These are phyloP conservation scores for Dasypus novemcinctus DNA, from an alignment of 2,113 vertebrate genomes.

Conservation along the genomic window DNA sequence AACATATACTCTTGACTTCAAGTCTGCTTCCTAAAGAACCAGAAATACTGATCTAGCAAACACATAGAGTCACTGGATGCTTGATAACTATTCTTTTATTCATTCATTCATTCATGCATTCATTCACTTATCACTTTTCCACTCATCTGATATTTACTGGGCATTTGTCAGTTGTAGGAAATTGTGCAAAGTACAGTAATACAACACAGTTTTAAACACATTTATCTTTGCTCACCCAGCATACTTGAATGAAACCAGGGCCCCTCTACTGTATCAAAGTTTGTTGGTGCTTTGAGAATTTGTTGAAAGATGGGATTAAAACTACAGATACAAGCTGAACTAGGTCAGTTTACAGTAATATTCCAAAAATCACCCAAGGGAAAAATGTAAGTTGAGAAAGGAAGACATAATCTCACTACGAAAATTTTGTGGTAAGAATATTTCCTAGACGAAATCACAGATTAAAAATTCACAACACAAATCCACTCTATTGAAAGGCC, in stretches of 20 bases:
- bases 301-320: slow-evolving; percentile 66
- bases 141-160: neutral
- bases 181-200: neutral
- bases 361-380: slow-evolving; percentile 49
- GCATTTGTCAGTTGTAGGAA: neutral
- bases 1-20: neutral
- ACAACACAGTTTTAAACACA: neutral
- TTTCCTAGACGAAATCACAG: slow-evolving; percentile 47
- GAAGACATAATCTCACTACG: slow-evolving; percentile 48
- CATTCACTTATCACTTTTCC: neutral
- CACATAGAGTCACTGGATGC: neutral
- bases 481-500: slow-evolving; percentile 4
- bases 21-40: neutral
- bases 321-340: slow-evolving; percentile 42
- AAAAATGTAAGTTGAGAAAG: slow-evolving; percentile 12
- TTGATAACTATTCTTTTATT: neutral
- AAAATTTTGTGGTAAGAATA: slow-evolving; percentile 56
- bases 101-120: neutral
- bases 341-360: neutral
- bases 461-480: slow-evolving; percentile 42
- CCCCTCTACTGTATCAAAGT: neutral
- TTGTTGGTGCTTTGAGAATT: slow-evolving; percentile 35
- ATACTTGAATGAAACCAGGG: neutral
- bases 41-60: neutral
- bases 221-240: neutral